A percentile compares a stretch with the other conserved stretches of the same genome.
phyloP scores from a whole-genome alignment of 2,797 vertebrate species.

The Lacerta bilineata region DNA sequence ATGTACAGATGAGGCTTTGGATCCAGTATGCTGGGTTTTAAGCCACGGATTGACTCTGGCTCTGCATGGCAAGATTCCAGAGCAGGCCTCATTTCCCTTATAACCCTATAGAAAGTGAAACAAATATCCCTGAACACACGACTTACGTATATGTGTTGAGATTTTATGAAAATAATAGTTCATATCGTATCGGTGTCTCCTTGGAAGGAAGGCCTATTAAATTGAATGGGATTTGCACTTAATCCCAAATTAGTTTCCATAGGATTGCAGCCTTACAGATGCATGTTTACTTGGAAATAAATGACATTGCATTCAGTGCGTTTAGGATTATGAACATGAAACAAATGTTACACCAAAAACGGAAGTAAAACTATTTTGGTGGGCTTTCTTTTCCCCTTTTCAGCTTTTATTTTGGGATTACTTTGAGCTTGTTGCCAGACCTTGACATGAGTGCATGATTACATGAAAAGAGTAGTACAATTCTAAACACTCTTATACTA shows the following conservation, averaged over 20 bases:
- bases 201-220: not conserved
- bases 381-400: not conserved
- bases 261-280: not conserved
- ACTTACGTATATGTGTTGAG: not conserved
- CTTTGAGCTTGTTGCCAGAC: not conserved
- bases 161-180: not conserved
- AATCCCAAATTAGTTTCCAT: not conserved
- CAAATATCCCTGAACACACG: too few relatives aligned
- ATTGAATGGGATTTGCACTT: not conserved
- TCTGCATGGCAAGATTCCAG: too few relatives aligned
- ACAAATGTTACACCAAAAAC: not conserved
- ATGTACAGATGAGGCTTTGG: not conserved
- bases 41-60: too few relatives aligned
- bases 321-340: not conserved
- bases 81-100: not conserved
- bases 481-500: not conserved
- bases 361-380: not conserved
- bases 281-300: not conserved
- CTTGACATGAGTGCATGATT: not conserved
- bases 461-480: not conserved
- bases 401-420: slow-evolving; percentile 4
- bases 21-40: not conserved
- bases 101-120: too few relatives aligned
- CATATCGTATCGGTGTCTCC: not conserved
- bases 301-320: not conserved